phyloP scores from a whole-genome alignment of 2,113 vertebrate genomes.

The Brachypodius melanocephalos region DNA sequence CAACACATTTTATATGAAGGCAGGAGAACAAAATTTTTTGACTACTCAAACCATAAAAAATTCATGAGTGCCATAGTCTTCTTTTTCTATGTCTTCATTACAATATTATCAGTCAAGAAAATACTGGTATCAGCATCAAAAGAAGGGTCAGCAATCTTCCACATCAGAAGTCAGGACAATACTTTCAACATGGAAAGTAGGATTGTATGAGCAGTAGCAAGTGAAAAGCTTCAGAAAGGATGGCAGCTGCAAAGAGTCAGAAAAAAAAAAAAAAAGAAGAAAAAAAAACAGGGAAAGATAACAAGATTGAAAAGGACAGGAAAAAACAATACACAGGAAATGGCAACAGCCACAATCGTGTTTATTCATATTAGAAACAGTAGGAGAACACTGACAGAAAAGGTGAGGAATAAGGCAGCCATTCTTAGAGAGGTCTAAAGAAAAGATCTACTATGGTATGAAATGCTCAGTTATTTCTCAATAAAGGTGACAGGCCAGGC shows the following conservation, averaged over 20 bases:
- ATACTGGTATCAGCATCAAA: background rate
- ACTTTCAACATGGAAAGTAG: background rate
- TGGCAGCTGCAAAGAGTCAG: background rate
- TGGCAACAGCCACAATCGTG: background rate
- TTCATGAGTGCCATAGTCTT: background rate
- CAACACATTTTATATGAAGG: background rate
- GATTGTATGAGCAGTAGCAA: constrained; percentile 15
- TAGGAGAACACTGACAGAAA: background rate
- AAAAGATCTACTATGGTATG: background rate
- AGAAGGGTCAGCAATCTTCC: background rate
- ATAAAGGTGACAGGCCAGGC: background rate
- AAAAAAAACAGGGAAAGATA: background rate
- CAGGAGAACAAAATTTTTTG: background rate
- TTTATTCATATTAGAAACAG: background rate
- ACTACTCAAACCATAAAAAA: background rate
- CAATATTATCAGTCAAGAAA: background rate
- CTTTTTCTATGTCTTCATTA: constrained; percentile 29
- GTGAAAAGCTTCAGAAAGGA: constrained; percentile 20
- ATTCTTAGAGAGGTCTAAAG: background rate
- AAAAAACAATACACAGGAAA: constrained; percentile 9
- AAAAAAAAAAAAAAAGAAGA: background rate
- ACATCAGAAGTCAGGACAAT: background rate
- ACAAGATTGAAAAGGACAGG: background rate
- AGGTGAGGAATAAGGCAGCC: background rate
- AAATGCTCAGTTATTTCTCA: background rate